phyloP scores from a whole-genome alignment of 2,113 vertebrate species.

The Equus przewalskii region DNA sequence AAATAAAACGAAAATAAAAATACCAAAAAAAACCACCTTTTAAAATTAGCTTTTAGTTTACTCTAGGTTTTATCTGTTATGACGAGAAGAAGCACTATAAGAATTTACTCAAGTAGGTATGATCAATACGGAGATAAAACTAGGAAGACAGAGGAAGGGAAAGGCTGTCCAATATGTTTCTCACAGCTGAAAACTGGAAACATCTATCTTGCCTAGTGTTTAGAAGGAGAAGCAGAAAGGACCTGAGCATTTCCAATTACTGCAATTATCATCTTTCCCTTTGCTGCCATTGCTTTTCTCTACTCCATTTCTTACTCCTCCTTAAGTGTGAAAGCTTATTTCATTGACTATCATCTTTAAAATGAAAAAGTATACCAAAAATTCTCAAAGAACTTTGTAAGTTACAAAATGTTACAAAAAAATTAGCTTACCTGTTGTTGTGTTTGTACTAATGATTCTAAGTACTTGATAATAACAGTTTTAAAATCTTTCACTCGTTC shows the following conservation, averaged over 20 bases:
- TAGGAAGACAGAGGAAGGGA: background rate
- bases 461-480: slow-evolving; percentile 96
- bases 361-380: slow-evolving; percentile 26
- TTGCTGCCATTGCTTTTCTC: background rate
- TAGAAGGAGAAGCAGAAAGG: background rate
- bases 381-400: background rate
- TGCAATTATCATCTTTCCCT: background rate
- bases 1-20: slow-evolving; percentile 30
- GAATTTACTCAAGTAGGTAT: background rate
- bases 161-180: background rate
- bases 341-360: background rate
- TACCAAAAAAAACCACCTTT: background rate
- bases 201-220: background rate
- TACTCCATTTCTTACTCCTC: slow-evolving; percentile 28
- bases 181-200: background rate
- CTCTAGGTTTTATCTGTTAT: background rate
- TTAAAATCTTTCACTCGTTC: slow-evolving; percentile 99
- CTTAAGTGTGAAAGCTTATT: slow-evolving; percentile 20
- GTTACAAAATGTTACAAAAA: background rate
- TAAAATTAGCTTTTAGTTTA: background rate
- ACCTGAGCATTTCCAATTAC: background rate
- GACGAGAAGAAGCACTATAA: background rate
- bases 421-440: slow-evolving; percentile 95
- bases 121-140: background rate
- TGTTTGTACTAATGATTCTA: slow-evolving; percentile 98